A percentile compares a stretch with the other conserved stretches of the same genome.
Conservation (phyloP, 2,797 vertebrate species). For the Liparis tanakae region DNA sequence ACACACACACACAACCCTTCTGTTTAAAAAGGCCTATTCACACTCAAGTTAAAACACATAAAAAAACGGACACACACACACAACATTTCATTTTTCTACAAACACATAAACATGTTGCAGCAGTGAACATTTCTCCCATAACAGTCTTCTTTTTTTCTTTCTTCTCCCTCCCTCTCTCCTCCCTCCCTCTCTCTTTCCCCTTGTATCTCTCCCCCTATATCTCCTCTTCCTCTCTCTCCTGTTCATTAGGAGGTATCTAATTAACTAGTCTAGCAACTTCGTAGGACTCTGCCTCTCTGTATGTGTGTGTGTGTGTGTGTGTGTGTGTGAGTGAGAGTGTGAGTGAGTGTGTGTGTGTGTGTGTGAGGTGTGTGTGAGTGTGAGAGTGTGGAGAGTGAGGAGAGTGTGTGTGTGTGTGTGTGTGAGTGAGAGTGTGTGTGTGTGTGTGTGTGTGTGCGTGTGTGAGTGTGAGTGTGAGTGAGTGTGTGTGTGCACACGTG, state of each 20-base stretch:
- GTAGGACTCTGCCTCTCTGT: conserved; percentile 44
- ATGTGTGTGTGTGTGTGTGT: neutral
- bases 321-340: neutral
- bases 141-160: no score
- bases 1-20: conserved; percentile 21
- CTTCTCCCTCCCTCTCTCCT: conserved; percentile 6
- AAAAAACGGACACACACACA: conserved; percentile 19
- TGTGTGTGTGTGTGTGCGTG: no score
- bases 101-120: conserved; percentile 14
- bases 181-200: conserved; percentile 7
- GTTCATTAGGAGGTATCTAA: conserved; percentile 69
- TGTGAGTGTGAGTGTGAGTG: no score
- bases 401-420: neutral
- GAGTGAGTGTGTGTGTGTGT: neutral
- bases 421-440: neutral
- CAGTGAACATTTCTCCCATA: conserved; percentile 11
- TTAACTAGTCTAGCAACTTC: conserved; percentile 65
- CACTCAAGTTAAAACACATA: conserved; percentile 26
- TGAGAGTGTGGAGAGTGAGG: no score
- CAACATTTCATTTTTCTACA: conserved; percentile 9
- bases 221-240: conserved; percentile 29
- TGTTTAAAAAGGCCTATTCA: conserved; percentile 27
- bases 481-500: no score
- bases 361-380: neutral
- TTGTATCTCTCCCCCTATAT: conserved; percentile 29